Base-by-base conservation (phyloP, 2,888 invertebrate genomes). In the Patella caerulea region DNA sequence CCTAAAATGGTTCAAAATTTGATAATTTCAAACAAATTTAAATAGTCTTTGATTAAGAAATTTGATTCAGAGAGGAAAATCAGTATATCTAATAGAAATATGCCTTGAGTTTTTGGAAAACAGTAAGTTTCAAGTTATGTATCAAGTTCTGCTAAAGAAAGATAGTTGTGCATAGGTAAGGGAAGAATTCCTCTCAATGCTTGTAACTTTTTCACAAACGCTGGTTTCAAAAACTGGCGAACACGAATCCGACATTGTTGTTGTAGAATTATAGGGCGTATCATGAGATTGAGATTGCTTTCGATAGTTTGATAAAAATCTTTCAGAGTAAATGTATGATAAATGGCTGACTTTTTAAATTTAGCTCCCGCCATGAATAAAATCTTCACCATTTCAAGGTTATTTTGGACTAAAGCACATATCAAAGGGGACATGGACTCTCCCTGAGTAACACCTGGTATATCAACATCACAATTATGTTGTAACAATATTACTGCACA, bases 231-330 rank as follows among this genome's bases (percentile, higher is more conserved):
- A n/a, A 85, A 56, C 34, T 82, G 81, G 12, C 86, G 74, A 1
- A 86, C 83, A 71, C 83, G 83, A 7, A 85, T 83, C 24, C 86
- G 75, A 73, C 86, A 86, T 71, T 86, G 86, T 65, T 86, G 86
- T 55, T 85, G 83, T 12, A 86, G 75, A 73, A 83, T 84, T 0
- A 85, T 34, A 2, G 86, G 86, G 70, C 86, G 70, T 0, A 86
- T 79, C 52, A 85, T 85, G 11, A 86, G 71, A 34, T 85, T 81
- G 55, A 85, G 79, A 71, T 79, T 75, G 11, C 81, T 79, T 71
- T 85, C 86, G 0, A 85, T 83, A 1, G 81, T 85, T 34, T 79
- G 79, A 69, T 85, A 86, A 74, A 81, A 86, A 56, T 85, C 83
- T 2, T 75, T 73, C 11, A 84, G 77, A 15, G 82, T 85, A 59